Evolutionary conservation across 1,140 invertebrate genomes (phyloP).

Genomic region (Catajapyx aquilonaris): DNA sequence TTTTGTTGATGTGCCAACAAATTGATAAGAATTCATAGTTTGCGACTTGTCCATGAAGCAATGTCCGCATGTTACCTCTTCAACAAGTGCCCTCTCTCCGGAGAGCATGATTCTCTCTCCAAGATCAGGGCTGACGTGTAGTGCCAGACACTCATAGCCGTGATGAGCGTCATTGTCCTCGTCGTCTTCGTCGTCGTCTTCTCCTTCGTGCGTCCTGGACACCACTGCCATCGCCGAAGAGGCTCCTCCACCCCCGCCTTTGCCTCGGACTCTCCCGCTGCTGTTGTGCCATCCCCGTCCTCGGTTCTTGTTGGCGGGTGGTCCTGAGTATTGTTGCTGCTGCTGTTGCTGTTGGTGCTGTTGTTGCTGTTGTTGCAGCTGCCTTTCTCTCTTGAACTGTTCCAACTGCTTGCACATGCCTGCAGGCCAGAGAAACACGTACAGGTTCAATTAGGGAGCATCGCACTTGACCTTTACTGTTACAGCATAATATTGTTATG

Average conservation of each 20-base stretch:
- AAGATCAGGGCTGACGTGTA: conserved; percentile 72
- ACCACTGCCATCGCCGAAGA: not conserved
- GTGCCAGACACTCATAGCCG: conserved; percentile 55
- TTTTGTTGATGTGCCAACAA: too few relatives aligned
- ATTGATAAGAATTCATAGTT: too few relatives aligned
- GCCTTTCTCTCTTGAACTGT: conserved; percentile 41
- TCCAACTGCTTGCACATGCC: conserved; percentile 56
- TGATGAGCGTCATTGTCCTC: conserved; percentile 6
- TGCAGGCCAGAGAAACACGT: conserved; percentile 22
- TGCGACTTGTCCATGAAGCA: not conserved
- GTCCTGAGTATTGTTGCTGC: conserved; percentile 17
- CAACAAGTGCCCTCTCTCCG: conserved; percentile 52
- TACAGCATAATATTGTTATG: not conserved
- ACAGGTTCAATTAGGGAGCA: too few relatives aligned
- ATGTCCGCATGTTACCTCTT: conserved; percentile 26
- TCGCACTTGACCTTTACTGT: not conserved
- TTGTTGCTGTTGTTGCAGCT: conserved; percentile 5
- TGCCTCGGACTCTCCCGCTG: conserved; percentile 5
- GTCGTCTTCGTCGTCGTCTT: not conserved
- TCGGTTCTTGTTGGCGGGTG: conserved; percentile 12
- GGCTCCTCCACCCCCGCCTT: not conserved
- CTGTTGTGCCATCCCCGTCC: conserved; percentile 13
- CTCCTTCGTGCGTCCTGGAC: conserved; percentile 5
- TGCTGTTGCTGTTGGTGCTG: conserved; percentile 10
- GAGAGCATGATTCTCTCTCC: conserved; percentile 71